A percentile compares a stretch with the other conserved stretches of the same genome.
These are phyloP conservation scores for Prunella fulvescens DNA, from an alignment of 2,113 vertebrate genomes.

Conservation along the genomic window DNA sequence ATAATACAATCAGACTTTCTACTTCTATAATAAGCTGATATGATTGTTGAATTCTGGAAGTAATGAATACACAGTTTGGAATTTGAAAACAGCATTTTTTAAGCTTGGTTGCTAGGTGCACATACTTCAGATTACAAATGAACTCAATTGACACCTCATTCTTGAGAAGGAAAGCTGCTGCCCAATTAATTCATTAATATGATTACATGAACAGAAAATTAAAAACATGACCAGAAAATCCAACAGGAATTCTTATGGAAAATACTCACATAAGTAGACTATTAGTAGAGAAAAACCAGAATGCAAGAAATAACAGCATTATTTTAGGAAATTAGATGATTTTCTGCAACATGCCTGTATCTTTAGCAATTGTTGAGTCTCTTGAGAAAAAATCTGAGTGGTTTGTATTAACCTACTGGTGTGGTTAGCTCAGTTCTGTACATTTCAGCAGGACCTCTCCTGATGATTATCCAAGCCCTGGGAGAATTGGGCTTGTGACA, in stretches of 20 bases:
- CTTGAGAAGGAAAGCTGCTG: not conserved
- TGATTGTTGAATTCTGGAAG: not conserved
- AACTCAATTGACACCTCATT: not conserved
- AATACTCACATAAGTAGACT: not conserved
- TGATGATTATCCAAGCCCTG: not conserved
- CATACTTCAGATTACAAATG: not conserved
- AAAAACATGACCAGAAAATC: not conserved
- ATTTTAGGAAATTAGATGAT: not conserved
- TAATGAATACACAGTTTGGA: not conserved
- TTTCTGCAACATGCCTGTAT: not conserved
- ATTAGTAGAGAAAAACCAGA: not conserved
- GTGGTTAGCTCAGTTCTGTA: not conserved
- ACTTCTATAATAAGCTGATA: not conserved
- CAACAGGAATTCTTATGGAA: not conserved
- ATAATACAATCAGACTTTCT: not conserved
- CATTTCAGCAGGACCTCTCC: not conserved
- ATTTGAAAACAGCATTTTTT: not conserved
- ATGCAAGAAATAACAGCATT: not conserved
- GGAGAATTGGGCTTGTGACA: accelerated
- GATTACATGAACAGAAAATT: conserved; percentile 1
- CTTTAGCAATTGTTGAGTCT: not conserved
- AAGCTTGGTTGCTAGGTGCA: not conserved
- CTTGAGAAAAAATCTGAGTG: not conserved
- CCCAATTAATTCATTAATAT: not conserved
- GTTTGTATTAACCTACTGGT: not conserved